Evolutionary conservation across 2,888 invertebrate genomes (phyloP).

Genomic region (Lasioglossum figueresi): DNA sequence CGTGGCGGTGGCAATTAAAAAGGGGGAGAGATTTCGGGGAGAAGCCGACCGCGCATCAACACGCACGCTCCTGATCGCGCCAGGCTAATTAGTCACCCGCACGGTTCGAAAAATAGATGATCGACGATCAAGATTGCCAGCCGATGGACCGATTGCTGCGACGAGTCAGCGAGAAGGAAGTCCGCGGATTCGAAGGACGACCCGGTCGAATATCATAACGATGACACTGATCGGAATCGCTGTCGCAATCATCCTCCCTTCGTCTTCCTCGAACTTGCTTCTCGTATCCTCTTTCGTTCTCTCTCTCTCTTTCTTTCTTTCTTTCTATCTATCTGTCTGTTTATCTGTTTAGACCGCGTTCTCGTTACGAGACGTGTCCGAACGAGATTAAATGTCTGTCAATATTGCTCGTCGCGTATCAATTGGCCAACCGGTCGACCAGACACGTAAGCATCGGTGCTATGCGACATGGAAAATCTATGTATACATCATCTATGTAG

Average conservation of each 20-base stretch:
- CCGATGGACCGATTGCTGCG: constrained; percentile 28
- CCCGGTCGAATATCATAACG: constrained; percentile 36
- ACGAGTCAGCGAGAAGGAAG: constrained; percentile 31
- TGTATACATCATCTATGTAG: neutral
- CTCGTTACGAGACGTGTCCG: constrained; percentile 8
- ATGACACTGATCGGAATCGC: constrained; percentile 23
- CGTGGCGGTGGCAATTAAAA: constrained; percentile 77
- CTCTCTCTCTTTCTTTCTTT: neutral
- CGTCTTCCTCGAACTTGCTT: constrained; percentile 2
- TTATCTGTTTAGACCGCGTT: neutral
- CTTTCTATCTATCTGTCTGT: neutral
- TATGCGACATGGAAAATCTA: neutral
- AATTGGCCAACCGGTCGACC: neutral
- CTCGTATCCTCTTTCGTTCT: neutral
- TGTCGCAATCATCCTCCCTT: neutral
- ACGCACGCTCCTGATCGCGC: constrained; percentile 58
- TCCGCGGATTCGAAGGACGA: constrained; percentile 53
- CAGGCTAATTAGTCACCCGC: constrained; percentile 65
- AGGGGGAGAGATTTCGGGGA: constrained; percentile 4
- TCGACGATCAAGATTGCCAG: constrained; percentile 28
- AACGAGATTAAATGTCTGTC: neutral
- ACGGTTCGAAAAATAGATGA: constrained; percentile 61
- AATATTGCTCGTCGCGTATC: constrained; percentile 23
- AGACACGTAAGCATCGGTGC: neutral
- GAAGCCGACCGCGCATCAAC: neutral